A percentile compares a stretch with the other conserved stretches of the same genome.
phyloP scores from a whole-genome alignment of 2,797 vertebrate species.

The Chanos chanos region DNA sequence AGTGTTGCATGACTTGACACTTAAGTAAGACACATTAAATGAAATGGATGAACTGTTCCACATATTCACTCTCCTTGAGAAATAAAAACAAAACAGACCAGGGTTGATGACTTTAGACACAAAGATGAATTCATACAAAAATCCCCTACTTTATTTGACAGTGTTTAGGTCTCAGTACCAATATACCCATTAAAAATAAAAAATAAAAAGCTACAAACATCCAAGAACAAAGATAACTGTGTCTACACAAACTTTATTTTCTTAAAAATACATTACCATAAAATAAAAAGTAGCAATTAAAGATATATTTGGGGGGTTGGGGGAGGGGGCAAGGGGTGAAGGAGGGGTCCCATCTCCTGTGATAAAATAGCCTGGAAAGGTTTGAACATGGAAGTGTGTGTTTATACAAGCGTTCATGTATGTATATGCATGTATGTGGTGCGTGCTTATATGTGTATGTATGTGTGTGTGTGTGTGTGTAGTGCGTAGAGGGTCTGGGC shows the following conservation, averaged over 20 bases:
- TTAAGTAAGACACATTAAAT: too few relatives aligned
- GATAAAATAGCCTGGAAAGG: slow-evolving; percentile 51
- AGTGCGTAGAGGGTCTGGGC: slow-evolving; percentile 30
- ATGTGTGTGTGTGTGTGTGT: slow-evolving; percentile 7
- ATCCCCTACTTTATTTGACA: slow-evolving; percentile 71
- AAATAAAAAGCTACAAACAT: slow-evolving; percentile 67
- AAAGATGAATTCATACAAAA: slow-evolving; percentile 22
- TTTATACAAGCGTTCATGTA: not conserved
- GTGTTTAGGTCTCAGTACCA: slow-evolving; percentile 73
- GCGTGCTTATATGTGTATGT: slow-evolving; percentile 6
- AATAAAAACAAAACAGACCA: too few relatives aligned
- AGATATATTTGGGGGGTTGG: slow-evolving; percentile 55
- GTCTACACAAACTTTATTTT: slow-evolving; percentile 74
- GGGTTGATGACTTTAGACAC: too few relatives aligned
- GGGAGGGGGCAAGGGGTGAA: not conserved
- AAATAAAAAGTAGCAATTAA: slow-evolving; percentile 65
- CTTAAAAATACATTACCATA: slow-evolving; percentile 78
- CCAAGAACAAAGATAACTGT: slow-evolving; percentile 65
- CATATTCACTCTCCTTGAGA: too few relatives aligned
- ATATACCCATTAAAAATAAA: slow-evolving; percentile 61
- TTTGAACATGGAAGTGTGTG: slow-evolving; percentile 33
- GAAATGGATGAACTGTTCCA: too few relatives aligned
- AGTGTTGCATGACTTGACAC: too few relatives aligned
- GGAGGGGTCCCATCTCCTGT: slow-evolving; percentile 48
- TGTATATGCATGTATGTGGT: slow-evolving; percentile 17